These are phyloP conservation scores for Atherix ibis DNA, from an alignment of 2,888 invertebrate genomes.

Conservation along the genomic window DNA sequence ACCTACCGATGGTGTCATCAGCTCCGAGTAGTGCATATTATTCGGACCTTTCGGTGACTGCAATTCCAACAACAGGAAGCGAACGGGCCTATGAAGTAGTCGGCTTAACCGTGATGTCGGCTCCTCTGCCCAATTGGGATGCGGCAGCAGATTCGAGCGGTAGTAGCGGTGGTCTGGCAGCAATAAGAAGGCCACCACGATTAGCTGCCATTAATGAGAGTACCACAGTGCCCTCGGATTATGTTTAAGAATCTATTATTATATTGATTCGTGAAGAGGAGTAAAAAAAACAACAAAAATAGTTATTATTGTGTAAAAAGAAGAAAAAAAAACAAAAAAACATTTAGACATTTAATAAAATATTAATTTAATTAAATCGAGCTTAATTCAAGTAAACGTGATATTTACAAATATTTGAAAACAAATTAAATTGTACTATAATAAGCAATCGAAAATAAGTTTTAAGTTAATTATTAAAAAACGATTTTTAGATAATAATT, in stretches of 20 bases:
- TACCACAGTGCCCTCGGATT: slow-evolving; percentile 41
- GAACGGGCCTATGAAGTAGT: slow-evolving; percentile 46
- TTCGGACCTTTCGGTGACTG: slow-evolving; percentile 46
- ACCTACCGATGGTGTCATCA: slow-evolving; percentile 39
- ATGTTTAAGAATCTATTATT: slow-evolving; percentile 29
- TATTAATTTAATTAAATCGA: slow-evolving; percentile 5
- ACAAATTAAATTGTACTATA: not conserved
- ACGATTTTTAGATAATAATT: too few species aligned
- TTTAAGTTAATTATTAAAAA: too few species aligned
- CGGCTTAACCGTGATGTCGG: slow-evolving; percentile 36
- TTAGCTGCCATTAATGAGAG: slow-evolving; percentile 43
- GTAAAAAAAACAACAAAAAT: too few species aligned
- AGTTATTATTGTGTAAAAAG: too few species aligned
- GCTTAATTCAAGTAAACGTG: slow-evolving; percentile 9
- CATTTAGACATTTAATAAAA: not conserved
- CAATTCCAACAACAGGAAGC: slow-evolving; percentile 31
- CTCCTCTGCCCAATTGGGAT: slow-evolving; percentile 33
- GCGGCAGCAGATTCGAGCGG: slow-evolving; percentile 21
- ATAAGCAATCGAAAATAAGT: slow-evolving; percentile 1
- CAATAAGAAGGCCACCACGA: slow-evolving; percentile 30
- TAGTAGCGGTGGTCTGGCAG: slow-evolving; percentile 19
- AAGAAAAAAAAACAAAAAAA: not conserved
- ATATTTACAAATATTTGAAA: slow-evolving; percentile 6
- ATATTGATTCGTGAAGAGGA: too few species aligned
- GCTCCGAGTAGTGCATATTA: slow-evolving; percentile 63